phyloP scores from a whole-genome alignment of 2,797 vertebrate species.

The Onychomys arenicola region DNA sequence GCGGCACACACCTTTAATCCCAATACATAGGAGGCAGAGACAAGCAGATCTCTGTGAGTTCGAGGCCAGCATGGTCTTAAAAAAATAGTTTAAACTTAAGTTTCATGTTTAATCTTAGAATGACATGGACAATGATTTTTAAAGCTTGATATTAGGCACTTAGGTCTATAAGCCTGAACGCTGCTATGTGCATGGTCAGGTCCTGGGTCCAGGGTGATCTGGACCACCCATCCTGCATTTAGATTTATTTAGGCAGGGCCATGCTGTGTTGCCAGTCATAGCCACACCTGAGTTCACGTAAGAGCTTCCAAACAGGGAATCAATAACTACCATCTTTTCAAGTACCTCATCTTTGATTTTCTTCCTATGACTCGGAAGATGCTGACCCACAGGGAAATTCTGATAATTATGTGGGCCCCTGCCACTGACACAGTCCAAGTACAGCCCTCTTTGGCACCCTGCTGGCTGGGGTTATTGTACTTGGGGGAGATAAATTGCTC shows the following conservation, averaged over 20 bases:
- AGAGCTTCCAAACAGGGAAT: neutral
- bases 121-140: neutral
- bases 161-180: neutral
- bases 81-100: neutral
- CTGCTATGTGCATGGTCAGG: too few species aligned
- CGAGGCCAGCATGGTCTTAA: neutral
- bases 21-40: neutral
- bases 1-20: neutral
- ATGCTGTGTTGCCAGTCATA: neutral
- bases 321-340: neutral
- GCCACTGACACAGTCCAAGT: neutral
- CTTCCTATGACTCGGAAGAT: slow-evolving; percentile 34
- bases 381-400: neutral
- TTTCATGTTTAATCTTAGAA: slow-evolving; percentile 53
- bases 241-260: neutral
- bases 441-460: neutral
- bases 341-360: neutral
- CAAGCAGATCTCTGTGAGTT: neutral
- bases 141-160: neutral
- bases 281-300: neutral
- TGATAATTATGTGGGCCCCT: slow-evolving; percentile 4
- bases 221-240: neutral
- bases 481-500: slow-evolving; percentile 65
- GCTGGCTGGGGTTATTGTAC: slow-evolving; percentile 25
- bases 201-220: neutral